Base-by-base conservation (phyloP, 2,113 vertebrate genomes). In the Spea multiplicata region DNA sequence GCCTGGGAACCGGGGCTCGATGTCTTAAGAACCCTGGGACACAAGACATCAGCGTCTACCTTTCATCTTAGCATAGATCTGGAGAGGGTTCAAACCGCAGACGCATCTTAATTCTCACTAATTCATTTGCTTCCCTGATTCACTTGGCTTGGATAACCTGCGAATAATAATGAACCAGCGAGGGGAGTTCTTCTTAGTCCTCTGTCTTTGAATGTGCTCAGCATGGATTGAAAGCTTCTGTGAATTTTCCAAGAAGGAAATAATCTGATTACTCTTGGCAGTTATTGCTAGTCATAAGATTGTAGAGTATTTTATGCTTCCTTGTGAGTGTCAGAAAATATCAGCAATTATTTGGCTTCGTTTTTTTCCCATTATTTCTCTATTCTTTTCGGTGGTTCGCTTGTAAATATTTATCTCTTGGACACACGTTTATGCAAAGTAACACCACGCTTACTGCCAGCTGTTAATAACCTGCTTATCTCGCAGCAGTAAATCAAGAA, bases 121-220 rank as follows among this genome's bases (percentile, higher is more conserved):
- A 99, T 98, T 98, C 97, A 97, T 98, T 96, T 96, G 95, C 92
- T 95, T 97, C 95, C 94, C 94, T 96, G 93, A 98, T 96, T 98
- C 94, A 88, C 94, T 94, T 93, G 94, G 93, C 94, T 93, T 88
- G 88, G 94, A 96, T 97, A 96, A 97, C 94, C 93, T 91, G 93
- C 89, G 96, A 96, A 99, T 98, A 94, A 96, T 98, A 99, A 98
- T 97, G 95, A 98, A 96, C 91, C 92, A 91, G 89, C 88, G 6
- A 85, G 88, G 89, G 91, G 91, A 92, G 94, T 92, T 87, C 88
- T 86, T 88, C 89, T 90, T 85, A 91, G 95, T 95, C 94, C 94
- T 94, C 90, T 88, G 95, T 90, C 95, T 99, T 98, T 95, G 93
- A 96, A 97, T 96, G 95, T 94, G 94, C 94, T 94, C 87, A 76